A percentile compares a stretch with the other conserved stretches of the same genome.
Conservation (phyloP, 1,140 invertebrate species). For the Euura saliciscinereae region DNA sequence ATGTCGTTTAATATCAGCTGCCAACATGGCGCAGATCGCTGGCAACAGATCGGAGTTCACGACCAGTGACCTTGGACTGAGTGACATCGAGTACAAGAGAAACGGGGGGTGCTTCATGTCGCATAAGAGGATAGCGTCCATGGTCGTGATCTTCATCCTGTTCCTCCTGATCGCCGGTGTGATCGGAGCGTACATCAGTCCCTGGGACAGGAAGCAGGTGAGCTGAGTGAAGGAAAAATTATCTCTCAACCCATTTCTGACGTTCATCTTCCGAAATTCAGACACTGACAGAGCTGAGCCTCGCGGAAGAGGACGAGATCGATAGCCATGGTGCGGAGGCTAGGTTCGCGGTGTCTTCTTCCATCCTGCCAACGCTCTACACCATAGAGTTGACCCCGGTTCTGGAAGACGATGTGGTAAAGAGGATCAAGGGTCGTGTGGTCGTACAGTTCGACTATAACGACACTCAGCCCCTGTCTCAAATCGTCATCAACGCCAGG, state of each 20-base stretch:
- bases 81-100: slow-evolving; percentile 41
- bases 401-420: slow-evolving; percentile 26
- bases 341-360: slow-evolving; percentile 30
- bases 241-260: background rate
- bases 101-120: slow-evolving; percentile 48
- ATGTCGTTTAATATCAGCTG: slow-evolving; percentile 34
- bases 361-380: slow-evolving; percentile 39
- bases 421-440: slow-evolving; percentile 33
- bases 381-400: slow-evolving; percentile 34
- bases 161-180: slow-evolving; percentile 37
- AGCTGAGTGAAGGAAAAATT: slow-evolving; percentile 13
- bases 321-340: slow-evolving; percentile 8
- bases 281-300: background rate
- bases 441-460: slow-evolving; percentile 38
- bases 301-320: slow-evolving; percentile 16
- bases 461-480: slow-evolving; percentile 21
- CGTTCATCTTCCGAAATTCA: background rate
- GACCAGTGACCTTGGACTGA: slow-evolving; percentile 18
- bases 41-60: slow-evolving; percentile 38
- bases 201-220: slow-evolving; percentile 36
- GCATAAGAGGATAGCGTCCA: slow-evolving; percentile 40
- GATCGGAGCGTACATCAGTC: slow-evolving; percentile 41
- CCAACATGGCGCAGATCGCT: slow-evolving; percentile 40
- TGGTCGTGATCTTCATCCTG: slow-evolving; percentile 36
- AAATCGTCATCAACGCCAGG: slow-evolving; percentile 36